These are phyloP conservation scores for Apodemus agrarius DNA, from an alignment of 2,797 vertebrate genomes.

Conservation along the genomic window DNA sequence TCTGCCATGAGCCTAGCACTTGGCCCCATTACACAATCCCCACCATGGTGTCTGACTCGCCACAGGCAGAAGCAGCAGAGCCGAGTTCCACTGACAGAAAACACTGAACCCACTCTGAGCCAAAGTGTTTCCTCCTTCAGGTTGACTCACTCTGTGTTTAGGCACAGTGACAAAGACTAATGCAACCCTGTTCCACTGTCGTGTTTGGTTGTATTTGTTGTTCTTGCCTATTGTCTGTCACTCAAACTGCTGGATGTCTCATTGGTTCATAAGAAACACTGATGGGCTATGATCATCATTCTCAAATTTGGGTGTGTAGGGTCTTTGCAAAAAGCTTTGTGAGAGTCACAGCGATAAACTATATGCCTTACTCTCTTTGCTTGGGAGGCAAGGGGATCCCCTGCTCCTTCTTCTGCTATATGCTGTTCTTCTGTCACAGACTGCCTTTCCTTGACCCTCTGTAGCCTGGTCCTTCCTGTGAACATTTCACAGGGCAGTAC, in stretches of 20 bases:
- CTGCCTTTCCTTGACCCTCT: rapidly evolving
- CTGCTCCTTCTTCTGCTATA: rapidly evolving
- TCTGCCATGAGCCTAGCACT: background rate
- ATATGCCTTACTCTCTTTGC: background rate
- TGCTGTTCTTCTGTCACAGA: no score
- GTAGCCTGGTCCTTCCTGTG: background rate
- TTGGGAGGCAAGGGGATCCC: background rate
- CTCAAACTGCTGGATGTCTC: background rate
- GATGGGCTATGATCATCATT: background rate
- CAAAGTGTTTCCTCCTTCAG: background rate
- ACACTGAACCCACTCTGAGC: background rate
- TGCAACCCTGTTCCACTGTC: background rate
- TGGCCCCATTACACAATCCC: background rate
- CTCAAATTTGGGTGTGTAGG: background rate
- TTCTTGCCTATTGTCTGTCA: background rate
- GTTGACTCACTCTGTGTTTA: background rate
- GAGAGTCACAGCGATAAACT: background rate
- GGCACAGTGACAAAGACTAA: background rate
- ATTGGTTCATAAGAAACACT: no score
- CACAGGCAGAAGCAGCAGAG: background rate
- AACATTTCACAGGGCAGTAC: rapidly evolving
- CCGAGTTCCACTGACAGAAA: background rate
- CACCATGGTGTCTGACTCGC: background rate
- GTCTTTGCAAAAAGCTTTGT: background rate
- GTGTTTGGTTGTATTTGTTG: background rate